Base-by-base conservation (phyloP, 2,797 vertebrate species). In the Salmo trutta region DNA sequence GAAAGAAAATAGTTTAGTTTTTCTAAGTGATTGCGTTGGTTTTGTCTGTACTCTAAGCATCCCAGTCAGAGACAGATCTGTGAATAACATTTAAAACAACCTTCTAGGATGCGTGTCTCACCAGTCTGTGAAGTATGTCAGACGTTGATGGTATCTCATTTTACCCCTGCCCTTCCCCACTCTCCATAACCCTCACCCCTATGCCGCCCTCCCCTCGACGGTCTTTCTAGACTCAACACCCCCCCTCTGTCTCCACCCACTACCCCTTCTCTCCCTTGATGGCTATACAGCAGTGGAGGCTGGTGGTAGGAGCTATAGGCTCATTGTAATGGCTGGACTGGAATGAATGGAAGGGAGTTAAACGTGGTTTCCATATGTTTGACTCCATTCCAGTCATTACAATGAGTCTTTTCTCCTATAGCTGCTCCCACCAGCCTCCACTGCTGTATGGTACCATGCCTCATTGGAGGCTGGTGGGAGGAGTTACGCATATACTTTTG, bases 401-500 rank as follows among this genome's bases (percentile, higher is more conserved):
- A 47, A 47, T 47, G 12, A 47, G 10, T 10, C 41, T 47, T 47
- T 47, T 10, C 41, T 47, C 41, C 41, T 47, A 47, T 12, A 47
- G 10, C 10, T 47, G 41, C 41, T 47, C 0, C 8, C 41, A 47
- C 41, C 41, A 47, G 41, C 41, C 41, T 47, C 10, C 41, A 47
- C 41, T 14, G 41, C 41, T 47, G 41, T 47, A 47, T 10, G 10
- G 41, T 47, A 47, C 41, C 0, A 47, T 47, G 41, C 41, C 41
- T 41, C 41, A 41, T 41, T 41, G 41, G 8, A 41, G 41, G 41
- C 41, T 41, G 33, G 41, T 41, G 8, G 41, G 41, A 41, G 8
- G 41, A 10, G 41, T 2, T 8, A 41, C 89, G 94, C 92, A 91
- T 89, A 93, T 94, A 88, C 87, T 91, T 91, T 90, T 88, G 85